phyloP scores from a whole-genome alignment of 2,797 vertebrate genomes.

The Nannoperca obscura region DNA sequence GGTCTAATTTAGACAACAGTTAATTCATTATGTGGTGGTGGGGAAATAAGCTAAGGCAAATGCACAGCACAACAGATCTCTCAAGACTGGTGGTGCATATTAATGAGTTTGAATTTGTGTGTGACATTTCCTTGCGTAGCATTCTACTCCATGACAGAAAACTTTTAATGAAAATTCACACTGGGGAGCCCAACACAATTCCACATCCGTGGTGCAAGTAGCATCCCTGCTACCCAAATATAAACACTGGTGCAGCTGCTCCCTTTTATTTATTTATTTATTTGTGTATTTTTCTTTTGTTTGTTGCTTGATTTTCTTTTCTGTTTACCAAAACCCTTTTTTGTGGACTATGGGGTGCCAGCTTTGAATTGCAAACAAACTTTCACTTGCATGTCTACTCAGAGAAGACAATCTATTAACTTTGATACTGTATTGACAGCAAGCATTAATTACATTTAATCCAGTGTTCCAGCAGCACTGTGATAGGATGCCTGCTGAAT shows the following conservation, averaged over 20 bases:
- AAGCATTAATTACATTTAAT: slow-evolving; percentile 41
- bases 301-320: slow-evolving; percentile 50
- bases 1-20: slow-evolving; percentile 59
- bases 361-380: slow-evolving; percentile 43
- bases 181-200: slow-evolving; percentile 44
- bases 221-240: slow-evolving; percentile 29
- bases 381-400: slow-evolving; percentile 10
- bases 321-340: slow-evolving; percentile 38
- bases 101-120: slow-evolving; percentile 55
- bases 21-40: slow-evolving; percentile 57
- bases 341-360: slow-evolving; percentile 24
- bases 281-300: slow-evolving; percentile 35
- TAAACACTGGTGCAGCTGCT: slow-evolving; percentile 51
- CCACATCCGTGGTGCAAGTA: slow-evolving; percentile 18
- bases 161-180: slow-evolving; percentile 73
- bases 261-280: slow-evolving; percentile 38
- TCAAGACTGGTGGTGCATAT: slow-evolving; percentile 36
- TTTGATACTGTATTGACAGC: slow-evolving; percentile 38
- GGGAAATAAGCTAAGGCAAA: slow-evolving; percentile 54
- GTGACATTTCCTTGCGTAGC: slow-evolving; percentile 55
- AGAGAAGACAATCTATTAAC: slow-evolving; percentile 34
- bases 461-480: slow-evolving; percentile 1
- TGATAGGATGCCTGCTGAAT: slow-evolving; percentile 25
- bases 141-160: slow-evolving; percentile 44
- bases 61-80: slow-evolving; percentile 39